phyloP scores from a whole-genome alignment of 2,113 vertebrate genomes.

The Mastomys coucha region DNA sequence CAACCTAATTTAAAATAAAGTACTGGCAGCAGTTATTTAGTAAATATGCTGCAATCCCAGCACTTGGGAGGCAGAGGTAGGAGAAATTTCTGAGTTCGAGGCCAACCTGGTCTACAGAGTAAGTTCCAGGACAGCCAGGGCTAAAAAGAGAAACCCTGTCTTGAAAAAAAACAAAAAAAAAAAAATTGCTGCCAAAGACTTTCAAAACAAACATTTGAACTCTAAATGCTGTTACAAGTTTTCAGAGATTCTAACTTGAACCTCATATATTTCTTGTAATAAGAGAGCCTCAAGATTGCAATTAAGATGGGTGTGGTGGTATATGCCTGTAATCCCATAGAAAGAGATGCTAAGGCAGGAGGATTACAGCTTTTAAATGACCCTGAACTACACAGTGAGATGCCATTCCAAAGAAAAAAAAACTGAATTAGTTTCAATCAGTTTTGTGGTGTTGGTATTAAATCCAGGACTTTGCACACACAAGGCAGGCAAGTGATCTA shows the following conservation, averaged over 20 bases:
- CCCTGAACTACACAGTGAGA: neutral
- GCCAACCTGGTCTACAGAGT: too few species aligned
- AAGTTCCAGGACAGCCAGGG: too few species aligned
- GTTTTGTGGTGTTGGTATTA: neutral
- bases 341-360: neutral
- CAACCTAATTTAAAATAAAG: neutral
- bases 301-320: neutral
- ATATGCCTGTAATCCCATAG: neutral
- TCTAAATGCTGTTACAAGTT: conserved; percentile 26
- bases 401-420: neutral
- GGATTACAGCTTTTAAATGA: neutral
- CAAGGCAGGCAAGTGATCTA: neutral
- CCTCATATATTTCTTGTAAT: conserved; percentile 25
- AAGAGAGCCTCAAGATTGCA: conserved; percentile 28
- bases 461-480: neutral
- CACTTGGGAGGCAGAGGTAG: too few species aligned
- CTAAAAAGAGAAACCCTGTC: too few species aligned
- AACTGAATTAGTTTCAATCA: neutral
- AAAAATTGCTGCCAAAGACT: neutral
- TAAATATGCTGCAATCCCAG: neutral
- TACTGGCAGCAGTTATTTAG: neutral
- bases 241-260: conserved; percentile 34
- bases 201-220: conserved; percentile 38
- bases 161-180: too few species aligned
- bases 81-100: too few species aligned